phyloP scores from a whole-genome alignment of 2,113 vertebrate genomes.

The Pelmatolapia mariae region DNA sequence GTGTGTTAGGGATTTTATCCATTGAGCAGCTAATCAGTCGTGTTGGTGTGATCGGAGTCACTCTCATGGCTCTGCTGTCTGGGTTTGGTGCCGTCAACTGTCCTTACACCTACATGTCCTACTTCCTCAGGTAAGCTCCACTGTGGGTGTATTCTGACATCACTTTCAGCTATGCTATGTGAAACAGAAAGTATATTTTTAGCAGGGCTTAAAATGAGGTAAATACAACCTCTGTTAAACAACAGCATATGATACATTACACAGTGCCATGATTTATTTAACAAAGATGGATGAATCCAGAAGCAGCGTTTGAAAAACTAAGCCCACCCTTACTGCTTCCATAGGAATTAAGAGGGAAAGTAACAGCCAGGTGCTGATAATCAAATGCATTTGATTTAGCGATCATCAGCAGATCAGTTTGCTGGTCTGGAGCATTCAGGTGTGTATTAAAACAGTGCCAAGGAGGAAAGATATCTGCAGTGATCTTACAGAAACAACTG shows the following conservation, averaged over 20 bases:
- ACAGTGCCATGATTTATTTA: not conserved
- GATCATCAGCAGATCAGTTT: not conserved
- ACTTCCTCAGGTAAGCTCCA: constrained; percentile 86
- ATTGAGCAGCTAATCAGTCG: constrained; percentile 98
- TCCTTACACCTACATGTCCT: constrained; percentile 98
- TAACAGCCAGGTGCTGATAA: not conserved
- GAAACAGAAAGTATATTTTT: not conserved
- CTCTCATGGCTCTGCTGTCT: constrained; percentile 95
- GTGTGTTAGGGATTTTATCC: constrained; percentile 85
- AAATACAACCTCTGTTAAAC: not conserved
- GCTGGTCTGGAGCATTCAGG: not conserved
- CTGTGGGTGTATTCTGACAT: not conserved
- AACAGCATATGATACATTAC: not conserved
- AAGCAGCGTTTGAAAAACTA: not conserved
- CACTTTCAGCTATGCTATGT: not conserved
- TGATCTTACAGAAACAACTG: not conserved
- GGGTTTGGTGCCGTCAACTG: constrained; percentile 99
- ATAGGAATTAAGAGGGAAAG: not conserved
- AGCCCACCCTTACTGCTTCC: not conserved
- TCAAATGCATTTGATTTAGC: not conserved
- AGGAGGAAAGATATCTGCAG: not conserved
- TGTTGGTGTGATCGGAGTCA: constrained; percentile 96
- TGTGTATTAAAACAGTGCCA: not conserved
- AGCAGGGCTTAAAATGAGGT: not conserved
- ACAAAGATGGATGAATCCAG: not conserved